A percentile compares a stretch with the other conserved stretches of the same genome.
phyloP scores from a whole-genome alignment of 2,113 vertebrate genomes.

The Tylochromis polylepis region DNA sequence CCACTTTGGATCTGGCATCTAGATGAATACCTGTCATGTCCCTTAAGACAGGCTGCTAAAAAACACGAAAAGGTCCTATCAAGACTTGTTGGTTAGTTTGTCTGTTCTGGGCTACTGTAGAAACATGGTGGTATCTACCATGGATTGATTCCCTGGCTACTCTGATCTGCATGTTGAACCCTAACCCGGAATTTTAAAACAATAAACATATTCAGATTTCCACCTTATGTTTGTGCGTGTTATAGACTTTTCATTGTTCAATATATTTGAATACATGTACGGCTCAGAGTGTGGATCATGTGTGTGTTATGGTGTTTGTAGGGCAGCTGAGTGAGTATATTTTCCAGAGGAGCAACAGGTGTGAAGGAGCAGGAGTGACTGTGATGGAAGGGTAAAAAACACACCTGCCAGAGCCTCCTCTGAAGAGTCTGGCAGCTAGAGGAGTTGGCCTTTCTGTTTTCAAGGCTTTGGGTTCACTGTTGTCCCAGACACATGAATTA shows the following conservation, averaged over 20 bases:
- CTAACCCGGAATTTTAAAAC: neutral
- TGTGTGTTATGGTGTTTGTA: conserved; percentile 13
- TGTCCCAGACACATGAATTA: conserved; percentile 14
- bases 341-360: conserved; percentile 66
- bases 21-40: neutral
- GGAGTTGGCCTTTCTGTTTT: conserved; percentile 27
- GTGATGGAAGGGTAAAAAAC: neutral
- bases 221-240: neutral
- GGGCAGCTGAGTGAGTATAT: conserved; percentile 37
- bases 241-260: neutral
- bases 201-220: neutral
- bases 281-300: neutral
- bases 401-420: conserved; percentile 51
- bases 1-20: neutral
- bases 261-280: neutral
- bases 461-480: neutral
- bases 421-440: conserved; percentile 30
- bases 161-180: neutral
- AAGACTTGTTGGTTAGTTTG: neutral
- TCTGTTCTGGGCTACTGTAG: neutral
- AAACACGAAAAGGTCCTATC: neutral
- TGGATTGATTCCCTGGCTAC: neutral
- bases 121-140: neutral
- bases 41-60: neutral
- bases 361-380: conserved; percentile 37